Conservation (phyloP, 2,888 invertebrate species). For the Caenorhabditis zanzibari region DNA sequence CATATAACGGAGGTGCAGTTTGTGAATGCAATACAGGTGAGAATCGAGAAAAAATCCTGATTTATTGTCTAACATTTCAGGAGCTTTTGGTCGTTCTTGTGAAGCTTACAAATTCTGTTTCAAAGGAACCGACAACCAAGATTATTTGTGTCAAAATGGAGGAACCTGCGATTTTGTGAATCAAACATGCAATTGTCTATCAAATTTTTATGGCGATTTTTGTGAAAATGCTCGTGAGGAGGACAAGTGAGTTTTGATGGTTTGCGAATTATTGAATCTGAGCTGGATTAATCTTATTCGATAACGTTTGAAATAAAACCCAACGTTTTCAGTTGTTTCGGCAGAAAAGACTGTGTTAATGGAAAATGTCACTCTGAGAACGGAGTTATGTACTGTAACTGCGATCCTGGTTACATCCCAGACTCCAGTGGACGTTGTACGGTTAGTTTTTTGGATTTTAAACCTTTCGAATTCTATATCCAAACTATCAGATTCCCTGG, state of each 20-base stretch:
- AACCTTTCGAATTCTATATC: background rate
- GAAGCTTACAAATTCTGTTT: constrained; percentile 33
- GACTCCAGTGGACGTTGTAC: constrained; percentile 48
- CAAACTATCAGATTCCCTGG: constrained; percentile 25
- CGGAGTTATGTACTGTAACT: constrained; percentile 46
- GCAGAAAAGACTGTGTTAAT: constrained; percentile 31
- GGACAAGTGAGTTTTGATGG: background rate
- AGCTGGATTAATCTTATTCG: no score
- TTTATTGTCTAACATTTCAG: no score
- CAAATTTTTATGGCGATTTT: constrained; percentile 12
- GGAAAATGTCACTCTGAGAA: constrained; percentile 46
- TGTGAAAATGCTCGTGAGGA: constrained; percentile 19
- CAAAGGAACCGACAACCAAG: background rate
- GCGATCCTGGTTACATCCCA: constrained; percentile 33
- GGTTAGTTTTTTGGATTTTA: background rate
- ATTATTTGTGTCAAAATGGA: constrained; percentile 45
- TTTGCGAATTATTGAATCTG: background rate
- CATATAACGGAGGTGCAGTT: constrained; percentile 12
- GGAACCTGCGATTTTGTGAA: constrained; percentile 25
- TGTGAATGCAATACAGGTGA: constrained; percentile 16
- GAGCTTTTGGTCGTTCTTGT: constrained; percentile 34
- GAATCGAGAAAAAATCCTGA: background rate
- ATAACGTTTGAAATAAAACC: no score
- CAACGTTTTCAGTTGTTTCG: constrained; percentile 39
- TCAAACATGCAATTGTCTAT: constrained; percentile 5